Conservation (phyloP, 2,797 vertebrate species). For the Podargus strigoides region DNA sequence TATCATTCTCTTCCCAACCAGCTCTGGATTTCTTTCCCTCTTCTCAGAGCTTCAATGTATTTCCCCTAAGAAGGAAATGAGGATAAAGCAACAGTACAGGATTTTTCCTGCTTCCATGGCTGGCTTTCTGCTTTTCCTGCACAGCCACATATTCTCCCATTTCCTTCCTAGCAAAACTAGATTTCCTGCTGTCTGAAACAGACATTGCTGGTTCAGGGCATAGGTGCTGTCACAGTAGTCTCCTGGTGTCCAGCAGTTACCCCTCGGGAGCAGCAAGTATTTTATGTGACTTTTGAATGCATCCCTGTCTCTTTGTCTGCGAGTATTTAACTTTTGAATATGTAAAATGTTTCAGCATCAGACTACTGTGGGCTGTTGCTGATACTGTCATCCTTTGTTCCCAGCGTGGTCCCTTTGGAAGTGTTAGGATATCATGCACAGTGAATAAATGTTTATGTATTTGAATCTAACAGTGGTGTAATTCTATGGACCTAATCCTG, state of each 20-base stretch:
- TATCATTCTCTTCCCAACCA: neutral
- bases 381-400: neutral
- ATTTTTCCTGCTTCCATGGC: neutral
- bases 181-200: neutral
- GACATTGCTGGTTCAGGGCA: neutral
- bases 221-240: neutral
- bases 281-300: neutral
- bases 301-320: neutral
- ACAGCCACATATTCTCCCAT: neutral
- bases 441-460: neutral
- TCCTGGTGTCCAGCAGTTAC: neutral
- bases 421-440: accelerated
- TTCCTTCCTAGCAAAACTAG: neutral
- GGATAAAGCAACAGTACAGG: no score
- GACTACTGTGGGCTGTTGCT: neutral
- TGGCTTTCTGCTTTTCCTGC: neutral
- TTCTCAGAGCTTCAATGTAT: neutral
- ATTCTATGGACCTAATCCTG: neutral
- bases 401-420: neutral
- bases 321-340: neutral
- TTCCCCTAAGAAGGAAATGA: neutral
- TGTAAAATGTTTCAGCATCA: neutral
- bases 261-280: neutral
- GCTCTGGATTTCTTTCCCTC: neutral
- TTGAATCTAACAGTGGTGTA: neutral